phyloP scores from a whole-genome alignment of 64 coral and sea anemone genomes.

The Dendrophyllia cribrosa region DNA sequence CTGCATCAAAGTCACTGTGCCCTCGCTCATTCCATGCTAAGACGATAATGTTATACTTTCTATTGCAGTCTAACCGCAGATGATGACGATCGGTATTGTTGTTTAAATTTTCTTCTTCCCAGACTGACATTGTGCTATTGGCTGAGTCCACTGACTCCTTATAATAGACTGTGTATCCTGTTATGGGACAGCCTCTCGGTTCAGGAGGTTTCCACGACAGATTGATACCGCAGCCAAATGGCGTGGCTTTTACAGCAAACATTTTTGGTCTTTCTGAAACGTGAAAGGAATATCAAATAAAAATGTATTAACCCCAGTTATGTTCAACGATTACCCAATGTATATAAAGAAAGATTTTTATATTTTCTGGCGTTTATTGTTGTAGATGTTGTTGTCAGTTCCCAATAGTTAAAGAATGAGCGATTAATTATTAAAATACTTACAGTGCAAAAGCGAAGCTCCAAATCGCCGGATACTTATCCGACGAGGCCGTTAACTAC shows the following conservation, averaged over 20 bases:
- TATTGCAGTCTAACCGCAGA: background rate
- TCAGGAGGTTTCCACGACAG: background rate
- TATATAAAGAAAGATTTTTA: too few species aligned
- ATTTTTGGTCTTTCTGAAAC: background rate
- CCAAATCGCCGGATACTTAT: too few species aligned
- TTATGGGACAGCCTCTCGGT: background rate
- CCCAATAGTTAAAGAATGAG: too few species aligned
- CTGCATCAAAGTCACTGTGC: background rate
- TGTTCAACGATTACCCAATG: too few species aligned
- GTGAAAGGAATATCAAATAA: background rate
- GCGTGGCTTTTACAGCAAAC: background rate
- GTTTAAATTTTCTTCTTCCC: background rate
- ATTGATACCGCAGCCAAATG: background rate
- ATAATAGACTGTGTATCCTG: background rate
- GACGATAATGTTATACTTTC: background rate
- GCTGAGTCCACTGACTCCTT: background rate
- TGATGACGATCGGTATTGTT: background rate
- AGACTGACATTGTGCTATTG: background rate
- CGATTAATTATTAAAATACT: too few species aligned
- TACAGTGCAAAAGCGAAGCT: too few species aligned
- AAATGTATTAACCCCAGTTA: too few species aligned
- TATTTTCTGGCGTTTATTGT: too few species aligned
- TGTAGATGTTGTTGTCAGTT: too few species aligned
- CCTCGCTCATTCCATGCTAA: conserved; percentile 13
- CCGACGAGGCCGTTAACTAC: too few species aligned